Evolutionary conservation across 2,888 invertebrate species (phyloP).

Genomic region (Aleiodes leptofemur): DNA sequence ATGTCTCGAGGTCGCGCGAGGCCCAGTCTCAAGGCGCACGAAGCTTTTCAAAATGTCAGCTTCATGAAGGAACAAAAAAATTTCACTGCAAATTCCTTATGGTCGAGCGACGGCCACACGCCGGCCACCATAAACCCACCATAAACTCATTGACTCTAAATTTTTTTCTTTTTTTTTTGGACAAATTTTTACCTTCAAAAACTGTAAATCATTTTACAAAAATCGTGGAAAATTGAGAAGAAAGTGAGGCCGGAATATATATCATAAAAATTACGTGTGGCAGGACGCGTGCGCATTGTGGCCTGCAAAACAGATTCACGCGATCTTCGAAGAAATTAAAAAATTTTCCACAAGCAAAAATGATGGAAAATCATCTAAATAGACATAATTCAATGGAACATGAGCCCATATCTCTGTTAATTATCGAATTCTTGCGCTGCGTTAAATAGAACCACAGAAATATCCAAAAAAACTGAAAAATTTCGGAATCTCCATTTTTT

Average conservation of each 20-base stretch:
- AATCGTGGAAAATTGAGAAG: slow-evolving; percentile 37
- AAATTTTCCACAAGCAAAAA: no score
- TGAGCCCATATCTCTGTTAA: no score
- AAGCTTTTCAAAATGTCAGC: slow-evolving; percentile 7
- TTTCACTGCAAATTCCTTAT: slow-evolving; percentile 63
- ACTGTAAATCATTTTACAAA: slow-evolving; percentile 60
- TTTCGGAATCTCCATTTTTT: no score
- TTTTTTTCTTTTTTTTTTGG: slow-evolving; percentile 65
- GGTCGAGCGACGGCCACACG: slow-evolving; percentile 70
- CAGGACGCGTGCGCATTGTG: not conserved
- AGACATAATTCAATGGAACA: no score
- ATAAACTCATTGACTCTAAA: slow-evolving; percentile 70
- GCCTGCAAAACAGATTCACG: no score
- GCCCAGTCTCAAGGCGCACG: slow-evolving; percentile 8
- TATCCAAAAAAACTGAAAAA: no score
- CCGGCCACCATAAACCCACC: slow-evolving; percentile 70
- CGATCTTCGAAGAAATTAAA: no score
- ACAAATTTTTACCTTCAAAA: slow-evolving; percentile 42
- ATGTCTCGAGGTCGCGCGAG: slow-evolving; percentile 31
- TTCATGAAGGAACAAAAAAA: slow-evolving; percentile 22
- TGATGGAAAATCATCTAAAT: no score
- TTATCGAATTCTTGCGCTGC: no score
- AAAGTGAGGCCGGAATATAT: slow-evolving; percentile 35
- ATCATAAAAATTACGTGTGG: slow-evolving; percentile 14
- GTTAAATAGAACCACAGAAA: no score